phyloP scores from a whole-genome alignment of 2,888 invertebrate species.

The Pyrgus malvae region DNA sequence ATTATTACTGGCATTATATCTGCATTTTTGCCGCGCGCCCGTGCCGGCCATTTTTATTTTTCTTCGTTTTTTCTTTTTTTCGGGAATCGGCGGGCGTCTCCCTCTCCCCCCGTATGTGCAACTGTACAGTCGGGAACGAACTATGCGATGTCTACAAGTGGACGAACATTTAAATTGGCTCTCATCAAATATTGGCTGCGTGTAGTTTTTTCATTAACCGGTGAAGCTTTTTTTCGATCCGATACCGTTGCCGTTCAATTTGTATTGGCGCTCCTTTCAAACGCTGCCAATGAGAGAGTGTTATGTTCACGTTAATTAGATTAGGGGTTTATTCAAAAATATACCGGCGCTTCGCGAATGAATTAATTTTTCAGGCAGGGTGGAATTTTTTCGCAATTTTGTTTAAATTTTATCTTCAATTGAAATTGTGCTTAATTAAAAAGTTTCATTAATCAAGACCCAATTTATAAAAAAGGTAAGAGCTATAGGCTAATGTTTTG shows the following conservation, averaged over 20 bases:
- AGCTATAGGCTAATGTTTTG: too few species aligned
- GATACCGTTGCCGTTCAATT: slow-evolving; percentile 57
- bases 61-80: slow-evolving; percentile 73
- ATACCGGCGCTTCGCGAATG: slow-evolving; percentile 10
- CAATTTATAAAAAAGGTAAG: too few species aligned
- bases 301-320: slow-evolving; percentile 27
- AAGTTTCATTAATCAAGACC: background rate
- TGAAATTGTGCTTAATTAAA: background rate
- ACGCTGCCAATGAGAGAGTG: slow-evolving; percentile 31
- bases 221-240: slow-evolving; percentile 61
- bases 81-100: slow-evolving; percentile 63
- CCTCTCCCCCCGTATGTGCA: slow-evolving; percentile 54
- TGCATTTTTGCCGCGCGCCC: slow-evolving; percentile 67
- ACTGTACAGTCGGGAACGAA: slow-evolving; percentile 54
- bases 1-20: slow-evolving; percentile 81
- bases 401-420: slow-evolving; percentile 13
- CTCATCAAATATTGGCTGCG: slow-evolving; percentile 81
- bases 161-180: slow-evolving; percentile 80
- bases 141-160: slow-evolving; percentile 82
- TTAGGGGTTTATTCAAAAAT: slow-evolving; percentile 26
- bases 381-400: slow-evolving; percentile 1
- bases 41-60: slow-evolving; percentile 72
- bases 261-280: slow-evolving; percentile 59
- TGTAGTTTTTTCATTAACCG: slow-evolving; percentile 80
- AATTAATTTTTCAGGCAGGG: slow-evolving; percentile 15